Evolutionary conservation across 2,113 vertebrate species (phyloP).

Genomic region (Stegostoma tigrinum): DNA sequence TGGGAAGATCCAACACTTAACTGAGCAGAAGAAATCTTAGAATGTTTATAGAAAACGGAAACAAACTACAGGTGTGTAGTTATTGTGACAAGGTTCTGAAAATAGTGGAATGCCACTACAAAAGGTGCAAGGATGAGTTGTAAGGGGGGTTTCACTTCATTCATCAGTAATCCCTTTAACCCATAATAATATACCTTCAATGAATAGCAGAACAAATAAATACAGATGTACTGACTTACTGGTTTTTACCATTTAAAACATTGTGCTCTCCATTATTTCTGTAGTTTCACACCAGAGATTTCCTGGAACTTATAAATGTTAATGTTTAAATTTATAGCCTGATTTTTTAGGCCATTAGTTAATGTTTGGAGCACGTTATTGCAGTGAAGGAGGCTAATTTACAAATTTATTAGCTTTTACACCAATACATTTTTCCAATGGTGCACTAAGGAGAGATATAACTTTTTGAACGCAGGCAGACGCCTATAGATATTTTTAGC

Average conservation of each 20-base stretch:
- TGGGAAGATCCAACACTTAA: background rate
- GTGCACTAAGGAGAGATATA: background rate
- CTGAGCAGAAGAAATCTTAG: background rate
- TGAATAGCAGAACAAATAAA: background rate
- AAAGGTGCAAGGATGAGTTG: background rate
- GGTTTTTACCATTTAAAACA: background rate
- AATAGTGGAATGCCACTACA: background rate
- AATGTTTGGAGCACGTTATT: background rate
- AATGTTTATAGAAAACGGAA: background rate
- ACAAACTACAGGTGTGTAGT: background rate
- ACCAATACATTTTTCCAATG: background rate
- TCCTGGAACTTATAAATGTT: background rate
- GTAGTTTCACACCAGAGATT: background rate
- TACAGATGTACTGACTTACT: background rate
- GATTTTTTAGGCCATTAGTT: background rate
- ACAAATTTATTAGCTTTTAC: background rate
- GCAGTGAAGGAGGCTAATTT: background rate
- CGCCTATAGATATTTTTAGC: background rate
- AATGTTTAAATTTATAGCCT: background rate
- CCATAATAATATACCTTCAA: background rate
- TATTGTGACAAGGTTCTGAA: background rate
- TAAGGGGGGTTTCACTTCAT: background rate
- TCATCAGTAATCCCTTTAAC: background rate
- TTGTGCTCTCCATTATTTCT: background rate
- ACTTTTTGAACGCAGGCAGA: background rate